Evolutionary conservation across 2,888 invertebrate genomes (phyloP).

Genomic region (Xiphydria camelus): DNA sequence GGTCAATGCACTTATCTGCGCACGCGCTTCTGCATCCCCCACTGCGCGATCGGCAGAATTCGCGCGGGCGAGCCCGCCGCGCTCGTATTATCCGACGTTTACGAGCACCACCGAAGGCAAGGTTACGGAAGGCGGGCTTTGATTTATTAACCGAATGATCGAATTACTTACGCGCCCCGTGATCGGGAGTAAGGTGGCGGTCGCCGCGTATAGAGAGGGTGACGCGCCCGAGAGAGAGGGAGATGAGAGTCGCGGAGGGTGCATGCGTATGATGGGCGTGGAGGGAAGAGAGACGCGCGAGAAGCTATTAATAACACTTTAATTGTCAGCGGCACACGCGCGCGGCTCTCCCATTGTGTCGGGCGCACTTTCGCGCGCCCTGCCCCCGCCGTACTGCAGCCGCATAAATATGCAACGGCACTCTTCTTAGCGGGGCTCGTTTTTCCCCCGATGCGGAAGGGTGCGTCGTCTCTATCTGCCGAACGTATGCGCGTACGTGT

Average conservation of each 20-base stretch:
- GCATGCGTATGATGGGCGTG: no score
- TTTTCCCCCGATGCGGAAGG: not conserved
- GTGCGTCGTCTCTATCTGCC: no score
- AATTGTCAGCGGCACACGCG: conserved; percentile 12
- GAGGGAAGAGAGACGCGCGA: conserved; percentile 5
- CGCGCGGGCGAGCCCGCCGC: no score
- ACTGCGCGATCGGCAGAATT: no score
- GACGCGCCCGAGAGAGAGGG: not conserved
- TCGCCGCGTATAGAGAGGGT: not conserved
- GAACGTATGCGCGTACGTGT: no score
- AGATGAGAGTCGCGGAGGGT: not conserved
- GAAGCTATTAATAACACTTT: conserved; percentile 16
- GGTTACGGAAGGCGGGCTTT: conserved; percentile 6
- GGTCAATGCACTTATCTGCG: no score
- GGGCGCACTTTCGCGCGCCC: not conserved
- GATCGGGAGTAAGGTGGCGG: not conserved
- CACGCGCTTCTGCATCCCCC: no score
- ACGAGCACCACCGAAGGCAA: not conserved
- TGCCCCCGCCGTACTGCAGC: not conserved
- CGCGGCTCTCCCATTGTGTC: not conserved
- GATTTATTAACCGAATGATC: conserved; percentile 18
- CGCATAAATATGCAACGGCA: conserved; percentile 13
- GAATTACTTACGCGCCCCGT: conserved; percentile 7
- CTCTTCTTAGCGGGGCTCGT: not conserved
- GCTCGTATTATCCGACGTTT: no score